A percentile compares a stretch with the other conserved stretches of the same genome.
Conservation (phyloP, 1,140 invertebrate species). For the Cyclina sinensis region DNA sequence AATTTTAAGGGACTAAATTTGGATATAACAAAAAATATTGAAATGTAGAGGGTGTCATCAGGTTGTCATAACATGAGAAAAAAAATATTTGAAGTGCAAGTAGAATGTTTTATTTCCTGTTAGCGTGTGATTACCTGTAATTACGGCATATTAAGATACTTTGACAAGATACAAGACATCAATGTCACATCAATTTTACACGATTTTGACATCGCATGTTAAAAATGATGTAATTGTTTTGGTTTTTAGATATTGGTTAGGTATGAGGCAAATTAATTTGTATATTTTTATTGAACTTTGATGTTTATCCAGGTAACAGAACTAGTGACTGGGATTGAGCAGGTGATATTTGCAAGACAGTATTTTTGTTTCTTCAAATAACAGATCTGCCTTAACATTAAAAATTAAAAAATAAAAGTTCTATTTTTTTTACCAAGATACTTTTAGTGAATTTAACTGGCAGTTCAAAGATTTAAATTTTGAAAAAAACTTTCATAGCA, state of each 20-base stretch:
- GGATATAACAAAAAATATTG: background rate
- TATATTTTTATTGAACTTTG: no score
- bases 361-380: no score
- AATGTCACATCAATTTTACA: slow-evolving; percentile 36
- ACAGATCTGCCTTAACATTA: no score
- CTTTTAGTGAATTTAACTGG: no score
- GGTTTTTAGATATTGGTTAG: background rate
- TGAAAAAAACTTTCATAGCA: no score
- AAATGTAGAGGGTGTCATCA: background rate
- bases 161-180: slow-evolving; percentile 2
- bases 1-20: background rate
- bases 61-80: slow-evolving; percentile 14
- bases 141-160: background rate
- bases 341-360: no score
- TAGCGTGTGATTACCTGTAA: background rate
- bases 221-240: slow-evolving; percentile 28
- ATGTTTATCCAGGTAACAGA: no score
- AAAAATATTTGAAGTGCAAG: background rate
- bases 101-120: slow-evolving; percentile 32
- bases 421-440: no score
- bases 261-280: no score
- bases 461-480: no score
- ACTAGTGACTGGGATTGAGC: no score
- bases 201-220: slow-evolving; percentile 24
- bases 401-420: no score